These are phyloP conservation scores for Lysandra bellargus DNA, from an alignment of 2,888 invertebrate species.

Conservation along the genomic window DNA sequence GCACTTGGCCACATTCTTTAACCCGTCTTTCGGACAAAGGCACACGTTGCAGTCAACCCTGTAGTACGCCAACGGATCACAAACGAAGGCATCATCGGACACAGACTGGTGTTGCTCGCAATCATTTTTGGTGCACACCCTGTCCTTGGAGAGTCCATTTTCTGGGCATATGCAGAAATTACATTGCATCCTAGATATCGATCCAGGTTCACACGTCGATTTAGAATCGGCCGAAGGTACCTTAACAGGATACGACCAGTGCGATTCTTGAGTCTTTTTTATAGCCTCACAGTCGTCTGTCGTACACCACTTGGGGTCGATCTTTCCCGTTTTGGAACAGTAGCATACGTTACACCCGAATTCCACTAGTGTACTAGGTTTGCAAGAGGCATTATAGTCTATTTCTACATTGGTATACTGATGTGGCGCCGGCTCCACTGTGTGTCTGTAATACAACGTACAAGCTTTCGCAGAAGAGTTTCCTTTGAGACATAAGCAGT, in stretches of 20 bases:
- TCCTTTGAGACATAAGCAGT: slow-evolving; percentile 62
- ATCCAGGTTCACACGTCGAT: slow-evolving; percentile 57
- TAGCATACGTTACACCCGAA: slow-evolving; percentile 72
- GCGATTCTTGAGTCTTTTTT: slow-evolving; percentile 48
- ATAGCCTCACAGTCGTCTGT: slow-evolving; percentile 66
- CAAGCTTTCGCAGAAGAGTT: slow-evolving; percentile 54
- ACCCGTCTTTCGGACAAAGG: slow-evolving; percentile 61
- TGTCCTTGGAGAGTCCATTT: slow-evolving; percentile 53
- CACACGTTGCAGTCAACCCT: slow-evolving; percentile 71
- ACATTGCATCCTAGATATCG: slow-evolving; percentile 60
- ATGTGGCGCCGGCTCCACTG: slow-evolving; percentile 32
- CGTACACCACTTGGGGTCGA: slow-evolving; percentile 71
- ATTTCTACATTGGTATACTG: slow-evolving; percentile 41
- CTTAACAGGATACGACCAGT: slow-evolving; percentile 41
- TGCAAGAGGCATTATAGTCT: slow-evolving; percentile 54
- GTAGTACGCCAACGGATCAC: slow-evolving; percentile 66
- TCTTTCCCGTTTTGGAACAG: slow-evolving; percentile 61
- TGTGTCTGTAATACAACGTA: slow-evolving; percentile 46
- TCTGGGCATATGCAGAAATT: slow-evolving; percentile 72
- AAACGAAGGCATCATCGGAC: slow-evolving; percentile 49
- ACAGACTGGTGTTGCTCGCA: slow-evolving; percentile 48
- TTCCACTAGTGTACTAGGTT: slow-evolving; percentile 64
- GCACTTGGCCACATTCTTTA: slow-evolving; percentile 69
- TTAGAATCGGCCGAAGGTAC: slow-evolving; percentile 38
- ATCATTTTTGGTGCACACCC: slow-evolving; percentile 60